A percentile compares a stretch with the other conserved stretches of the same genome.
Evolutionary conservation across 2,797 vertebrate genomes (phyloP).

Genomic region (Spizella passerina): DNA sequence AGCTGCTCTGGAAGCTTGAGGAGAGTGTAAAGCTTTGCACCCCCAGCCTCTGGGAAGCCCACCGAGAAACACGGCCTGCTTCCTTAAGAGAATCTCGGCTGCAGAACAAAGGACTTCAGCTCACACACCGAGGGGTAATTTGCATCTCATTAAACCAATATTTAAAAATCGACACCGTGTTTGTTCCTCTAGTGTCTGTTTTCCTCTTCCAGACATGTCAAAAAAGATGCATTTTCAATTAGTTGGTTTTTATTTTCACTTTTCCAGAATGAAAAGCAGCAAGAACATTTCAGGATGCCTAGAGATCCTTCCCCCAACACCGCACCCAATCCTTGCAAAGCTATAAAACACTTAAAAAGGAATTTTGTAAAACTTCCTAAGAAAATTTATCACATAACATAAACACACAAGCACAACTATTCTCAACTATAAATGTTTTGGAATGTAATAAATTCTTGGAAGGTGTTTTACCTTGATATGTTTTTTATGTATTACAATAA

Average conservation of each 20-base stretch:
- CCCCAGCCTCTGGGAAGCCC: neutral
- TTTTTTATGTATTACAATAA: neutral
- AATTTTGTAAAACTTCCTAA: neutral
- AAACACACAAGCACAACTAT: neutral
- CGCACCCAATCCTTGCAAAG: neutral
- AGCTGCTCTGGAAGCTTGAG: neutral
- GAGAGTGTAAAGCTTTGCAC: neutral
- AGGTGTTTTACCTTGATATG: neutral
- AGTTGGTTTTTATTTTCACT: neutral
- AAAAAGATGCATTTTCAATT: neutral
- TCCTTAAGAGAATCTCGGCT: neutral
- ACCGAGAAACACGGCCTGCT: neutral
- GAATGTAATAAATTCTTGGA: neutral
- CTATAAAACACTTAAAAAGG: neutral
- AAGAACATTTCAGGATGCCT: neutral
- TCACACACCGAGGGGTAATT: neutral
- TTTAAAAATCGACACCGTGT: neutral
- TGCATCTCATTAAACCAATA: constrained; percentile 29
- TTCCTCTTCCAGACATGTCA: neutral
- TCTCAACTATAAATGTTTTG: neutral
- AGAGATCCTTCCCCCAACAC: neutral
- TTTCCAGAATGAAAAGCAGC: neutral
- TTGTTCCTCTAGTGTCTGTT: neutral
- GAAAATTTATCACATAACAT: neutral
- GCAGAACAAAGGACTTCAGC: constrained; percentile 37